These are phyloP conservation scores for Psephotus haematonotus DNA, from an alignment of 2,113 vertebrate genomes.

Conservation along the genomic window DNA sequence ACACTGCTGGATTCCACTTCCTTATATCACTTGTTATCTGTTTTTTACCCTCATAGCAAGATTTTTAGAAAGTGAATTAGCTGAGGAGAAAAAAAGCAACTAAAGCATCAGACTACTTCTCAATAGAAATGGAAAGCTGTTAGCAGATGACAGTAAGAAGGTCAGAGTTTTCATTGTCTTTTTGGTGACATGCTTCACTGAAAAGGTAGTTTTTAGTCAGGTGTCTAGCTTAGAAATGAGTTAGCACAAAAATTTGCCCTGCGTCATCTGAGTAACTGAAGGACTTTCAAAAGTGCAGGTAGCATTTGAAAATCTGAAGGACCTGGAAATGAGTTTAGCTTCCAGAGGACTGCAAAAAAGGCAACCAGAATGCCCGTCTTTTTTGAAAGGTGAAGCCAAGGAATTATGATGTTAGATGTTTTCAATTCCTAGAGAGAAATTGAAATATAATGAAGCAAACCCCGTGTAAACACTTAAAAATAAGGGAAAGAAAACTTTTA, in stretches of 20 bases:
- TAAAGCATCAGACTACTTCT: not conserved
- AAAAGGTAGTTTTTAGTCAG: not conserved
- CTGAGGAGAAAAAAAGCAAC: not conserved
- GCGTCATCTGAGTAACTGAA: not conserved
- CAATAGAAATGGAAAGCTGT: not conserved
- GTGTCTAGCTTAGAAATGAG: not conserved
- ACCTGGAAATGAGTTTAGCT: not conserved
- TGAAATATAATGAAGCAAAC: not conserved
- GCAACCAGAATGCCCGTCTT: not conserved
- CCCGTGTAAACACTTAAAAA: not conserved
- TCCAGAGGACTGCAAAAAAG: not conserved
- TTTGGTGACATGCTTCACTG: not conserved
- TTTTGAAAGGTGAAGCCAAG: not conserved
- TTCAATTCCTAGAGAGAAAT: not conserved
- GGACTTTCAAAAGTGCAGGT: not conserved
- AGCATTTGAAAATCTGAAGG: not conserved
- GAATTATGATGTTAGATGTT: not conserved
- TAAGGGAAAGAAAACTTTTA: not conserved
- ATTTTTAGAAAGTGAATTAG: not conserved
- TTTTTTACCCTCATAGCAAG: not conserved
- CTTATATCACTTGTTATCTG: not conserved
- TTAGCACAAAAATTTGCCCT: not conserved
- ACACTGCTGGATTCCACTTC: not conserved
- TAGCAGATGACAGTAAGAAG: not conserved
- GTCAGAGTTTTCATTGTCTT: not conserved